Evolutionary conservation across 2,113 vertebrate species (phyloP).

Genomic region (Catharus fuscescens): DNA sequence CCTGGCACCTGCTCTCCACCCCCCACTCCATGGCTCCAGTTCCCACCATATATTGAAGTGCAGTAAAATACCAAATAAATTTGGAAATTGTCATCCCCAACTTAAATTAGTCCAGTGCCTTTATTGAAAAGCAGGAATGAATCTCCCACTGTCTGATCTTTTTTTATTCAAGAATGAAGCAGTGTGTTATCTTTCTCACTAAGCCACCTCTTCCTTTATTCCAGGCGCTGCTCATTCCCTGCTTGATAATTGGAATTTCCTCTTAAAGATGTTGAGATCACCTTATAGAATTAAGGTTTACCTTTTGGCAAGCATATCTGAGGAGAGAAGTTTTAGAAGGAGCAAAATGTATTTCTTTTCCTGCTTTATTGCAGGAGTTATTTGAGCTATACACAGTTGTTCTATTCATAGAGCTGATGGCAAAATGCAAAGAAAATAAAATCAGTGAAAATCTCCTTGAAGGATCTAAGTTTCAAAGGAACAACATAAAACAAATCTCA

Average conservation of each 20-base stretch:
- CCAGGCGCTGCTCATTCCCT: not conserved
- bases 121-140: not conserved
- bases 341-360: not conserved
- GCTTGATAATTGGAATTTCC: not conserved
- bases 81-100: not conserved
- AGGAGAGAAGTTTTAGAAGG: not conserved
- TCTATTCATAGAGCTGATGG: conserved; percentile 8
- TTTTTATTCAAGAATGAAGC: not conserved
- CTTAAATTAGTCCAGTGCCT: not conserved
- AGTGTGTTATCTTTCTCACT: not conserved
- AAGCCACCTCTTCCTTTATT: not conserved
- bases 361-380: conserved; percentile 6
- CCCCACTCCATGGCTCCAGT: not conserved
- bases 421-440: conserved; percentile 19
- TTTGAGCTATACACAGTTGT: not conserved
- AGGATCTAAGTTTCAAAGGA: conserved; percentile 25
- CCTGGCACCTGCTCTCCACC: fast-evolving
- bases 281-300: not conserved
- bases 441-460: conserved; percentile 32
- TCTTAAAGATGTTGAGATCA: not conserved
- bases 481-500: not conserved
- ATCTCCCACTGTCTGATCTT: not conserved
- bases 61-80: not conserved
- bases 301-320: not conserved
- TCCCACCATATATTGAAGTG: fast-evolving